A percentile compares a stretch with the other conserved stretches of the same genome.
These are phyloP conservation scores for Diplazon laetatorius DNA, from an alignment of 2,888 invertebrate species.

Conservation along the genomic window DNA sequence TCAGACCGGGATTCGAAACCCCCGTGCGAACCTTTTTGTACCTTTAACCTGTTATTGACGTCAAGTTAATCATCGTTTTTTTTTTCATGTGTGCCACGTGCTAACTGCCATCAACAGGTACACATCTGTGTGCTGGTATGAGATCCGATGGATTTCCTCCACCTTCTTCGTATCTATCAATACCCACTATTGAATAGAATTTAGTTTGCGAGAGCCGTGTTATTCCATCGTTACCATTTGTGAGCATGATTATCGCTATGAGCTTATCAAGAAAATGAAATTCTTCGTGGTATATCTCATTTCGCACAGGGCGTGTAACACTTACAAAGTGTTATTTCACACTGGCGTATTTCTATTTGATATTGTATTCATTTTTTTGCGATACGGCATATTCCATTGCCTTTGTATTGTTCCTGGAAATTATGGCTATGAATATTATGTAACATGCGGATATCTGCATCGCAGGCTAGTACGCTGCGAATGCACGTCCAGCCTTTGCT, in stretches of 20 bases:
- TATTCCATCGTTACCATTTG: no score
- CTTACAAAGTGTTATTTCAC: no score
- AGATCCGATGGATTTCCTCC: slow-evolving; percentile 15
- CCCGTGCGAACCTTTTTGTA: slow-evolving; percentile 51
- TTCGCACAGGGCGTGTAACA: no score
- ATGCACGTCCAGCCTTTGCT: slow-evolving; percentile 7
- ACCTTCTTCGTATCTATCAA: background rate
- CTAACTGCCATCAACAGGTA: slow-evolving; percentile 62
- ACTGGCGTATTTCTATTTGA: background rate
- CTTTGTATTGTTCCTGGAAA: background rate
- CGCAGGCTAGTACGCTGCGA: slow-evolving; percentile 36
- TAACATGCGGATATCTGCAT: slow-evolving; percentile 41
- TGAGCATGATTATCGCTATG: no score
- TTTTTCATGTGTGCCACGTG: slow-evolving; percentile 60
- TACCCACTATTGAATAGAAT: background rate
- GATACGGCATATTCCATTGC: background rate
- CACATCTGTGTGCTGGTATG: slow-evolving; percentile 12
- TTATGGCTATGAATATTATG: slow-evolving; percentile 38
- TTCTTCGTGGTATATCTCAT: no score
- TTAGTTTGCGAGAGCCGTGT: background rate
- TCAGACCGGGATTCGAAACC: slow-evolving; percentile 34
- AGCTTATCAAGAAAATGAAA: no score
- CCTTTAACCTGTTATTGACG: slow-evolving; percentile 63
- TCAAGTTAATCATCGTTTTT: slow-evolving; percentile 54
- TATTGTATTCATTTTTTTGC: no score